Base-by-base conservation (phyloP, 2,797 vertebrate species). In the Gila robusta region DNA sequence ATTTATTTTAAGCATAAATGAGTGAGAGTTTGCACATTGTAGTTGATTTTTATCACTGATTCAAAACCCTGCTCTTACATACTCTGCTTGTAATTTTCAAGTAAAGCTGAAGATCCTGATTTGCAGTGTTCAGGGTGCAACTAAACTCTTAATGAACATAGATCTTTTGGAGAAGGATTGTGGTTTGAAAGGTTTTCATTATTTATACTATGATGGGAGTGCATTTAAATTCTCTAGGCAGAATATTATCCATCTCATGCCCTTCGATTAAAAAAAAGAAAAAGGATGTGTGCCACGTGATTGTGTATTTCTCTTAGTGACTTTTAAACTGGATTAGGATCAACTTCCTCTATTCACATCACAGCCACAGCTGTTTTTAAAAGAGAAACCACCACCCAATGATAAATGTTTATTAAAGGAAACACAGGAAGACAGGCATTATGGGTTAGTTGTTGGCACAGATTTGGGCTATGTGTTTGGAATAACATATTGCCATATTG, bases 321-420 rank as follows among this genome's bases (percentile, higher is more conserved):
- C 70, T 64, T 62, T 32, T 47, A 64, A 74, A 23, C 54, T 74
- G 10, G 28, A 64, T 83, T 59, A 23, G 47, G 5, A 39, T 70
- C 32, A 69, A 54, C 64, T 70, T 81, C 79, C 79, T 44, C 32
- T 64, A 59, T 64, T 76, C 56, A 62, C 28, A 64, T 37, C 28
- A 37, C 5, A 37, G 71, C 26, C 39, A 73, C 37, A 35, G 56
- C 56, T 66, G 41, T 83, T 49, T 49, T 41, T 8, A 19, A 39
- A 44, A 44, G 23, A 59, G 10, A 28, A 26, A 35, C 8, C 37
- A 73, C 19, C 35, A 35, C 17, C 26, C 26, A 47, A 1, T 59
- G 11, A 9, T 72, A 44, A 7, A 28, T 28, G 62, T 71, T 72
- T 82, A 32, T 28, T 16, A 41, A 12, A 72, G n/a, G 59, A 47